Evolutionary conservation across 2,888 invertebrate species (phyloP), one percentile per base, ranked within the genome.

Genomic region (Apodemia hepburni): DNA sequence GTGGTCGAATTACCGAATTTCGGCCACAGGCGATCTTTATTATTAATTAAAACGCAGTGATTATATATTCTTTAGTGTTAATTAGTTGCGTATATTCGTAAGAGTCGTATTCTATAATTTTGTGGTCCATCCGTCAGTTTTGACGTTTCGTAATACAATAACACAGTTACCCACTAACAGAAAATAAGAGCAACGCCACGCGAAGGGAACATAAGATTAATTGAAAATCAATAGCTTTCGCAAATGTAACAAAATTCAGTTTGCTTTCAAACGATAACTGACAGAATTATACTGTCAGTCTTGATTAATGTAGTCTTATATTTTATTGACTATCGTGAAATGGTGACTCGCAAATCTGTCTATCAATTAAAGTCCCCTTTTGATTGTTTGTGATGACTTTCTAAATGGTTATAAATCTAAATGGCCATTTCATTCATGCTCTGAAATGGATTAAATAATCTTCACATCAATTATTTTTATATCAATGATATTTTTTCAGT

Each of bases 181-280:
- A 58, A 82, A 81, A 83, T 82, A 80, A 81, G 79, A 81, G 78
- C 79, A 79, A 80, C 82, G 76, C 77, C 82, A 80, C 80, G 77
- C 74, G 78, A 82, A 79, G 80, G 81, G 84, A 80, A 84, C 84
- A 85, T 84, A 86, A 86, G 87, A 87, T 87, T 85, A 88, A 89
- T 87, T 88, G 84, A 85, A 87, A 89, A 88, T 87, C 86, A 77
- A 87, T 87, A 83, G 74, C 85, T 84, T 85, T 81, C 76, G 81
- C 81, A 76, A 83, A 83, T 87, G 86, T 86, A 83, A 84, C 82
- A 87, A 84, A 80, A 82, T 85, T 84, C 80, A 79, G 82, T 82
- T 81, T 80, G 84, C 81, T 83, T 85, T 81, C 73, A 79, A 80
- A 80, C 78, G 85, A 85, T 86, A 85, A 84, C 81, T 72, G 73